Percentiles rank a stretch among this genome's conserved stretches.
phyloP scores from a whole-genome alignment of 2,797 vertebrate species.

The Scolopax rusticola region DNA sequence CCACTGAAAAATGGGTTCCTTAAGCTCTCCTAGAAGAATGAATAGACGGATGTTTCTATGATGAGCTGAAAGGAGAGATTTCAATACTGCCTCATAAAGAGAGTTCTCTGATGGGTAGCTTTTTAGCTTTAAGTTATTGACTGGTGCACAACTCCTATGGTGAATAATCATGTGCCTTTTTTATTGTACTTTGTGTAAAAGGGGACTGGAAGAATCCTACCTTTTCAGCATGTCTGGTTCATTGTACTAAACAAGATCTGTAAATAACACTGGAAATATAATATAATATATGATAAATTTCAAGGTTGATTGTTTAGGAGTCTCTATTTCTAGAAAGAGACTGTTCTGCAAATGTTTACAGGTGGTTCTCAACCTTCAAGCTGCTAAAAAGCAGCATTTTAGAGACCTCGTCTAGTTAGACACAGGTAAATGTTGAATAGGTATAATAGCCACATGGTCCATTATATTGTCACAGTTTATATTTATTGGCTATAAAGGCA shows the following conservation, averaged over 20 bases:
- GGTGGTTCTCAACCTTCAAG: constrained; percentile 57
- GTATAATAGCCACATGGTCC: constrained; percentile 30
- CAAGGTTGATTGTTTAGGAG: constrained; percentile 47
- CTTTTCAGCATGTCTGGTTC: constrained; percentile 88
- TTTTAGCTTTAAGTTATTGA: constrained; percentile 84
- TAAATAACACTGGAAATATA: constrained; percentile 52
- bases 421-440: constrained; percentile 45
- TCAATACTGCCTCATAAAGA: constrained; percentile 61
- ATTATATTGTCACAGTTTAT: constrained; percentile 28
- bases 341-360: constrained; percentile 56
- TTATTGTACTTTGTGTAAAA: constrained; percentile 81
- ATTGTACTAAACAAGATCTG: constrained; percentile 74
- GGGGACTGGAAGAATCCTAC: constrained; percentile 81
- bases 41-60: not conserved
- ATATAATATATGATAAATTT: constrained; percentile 21
- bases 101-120: constrained; percentile 48
- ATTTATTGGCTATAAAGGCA: constrained; percentile 12
- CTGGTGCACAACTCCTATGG: constrained; percentile 78
- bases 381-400: constrained; percentile 51
- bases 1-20: not conserved
- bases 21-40: not conserved
- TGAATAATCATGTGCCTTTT: constrained; percentile 94
- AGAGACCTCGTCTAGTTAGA: constrained; percentile 55
- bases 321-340: constrained; percentile 36
- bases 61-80: constrained; percentile 12